phyloP scores from a whole-genome alignment of 1,140 invertebrate species.

The Drosophila subpulchrella region DNA sequence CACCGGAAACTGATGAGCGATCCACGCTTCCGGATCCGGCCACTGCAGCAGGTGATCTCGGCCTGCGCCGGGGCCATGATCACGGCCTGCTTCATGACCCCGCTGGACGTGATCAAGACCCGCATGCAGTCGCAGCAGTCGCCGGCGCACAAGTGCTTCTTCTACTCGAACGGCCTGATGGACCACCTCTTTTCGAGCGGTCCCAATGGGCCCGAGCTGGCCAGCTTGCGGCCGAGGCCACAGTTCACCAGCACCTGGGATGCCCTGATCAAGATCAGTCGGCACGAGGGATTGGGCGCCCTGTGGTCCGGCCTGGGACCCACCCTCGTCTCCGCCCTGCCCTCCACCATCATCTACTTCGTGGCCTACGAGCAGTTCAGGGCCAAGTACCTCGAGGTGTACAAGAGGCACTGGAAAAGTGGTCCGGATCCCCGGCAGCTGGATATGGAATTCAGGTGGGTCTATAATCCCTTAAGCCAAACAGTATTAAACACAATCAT shows the following conservation, averaged over 20 bases:
- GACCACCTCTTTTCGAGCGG: slow-evolving; percentile 96
- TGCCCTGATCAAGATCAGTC: slow-evolving; percentile 96
- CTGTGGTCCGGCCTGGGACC: slow-evolving; percentile 99
- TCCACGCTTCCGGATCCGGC: slow-evolving; percentile 91
- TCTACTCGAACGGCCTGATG: slow-evolving; percentile 99
- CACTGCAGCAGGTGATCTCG: slow-evolving; percentile 94
- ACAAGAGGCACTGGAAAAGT: slow-evolving; percentile 76
- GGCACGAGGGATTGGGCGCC: slow-evolving; percentile 94
- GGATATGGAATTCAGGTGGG: neutral
- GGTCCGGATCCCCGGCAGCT: too few relatives aligned
- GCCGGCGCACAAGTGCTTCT: slow-evolving; percentile 93
- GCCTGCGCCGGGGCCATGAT: slow-evolving; percentile 95
- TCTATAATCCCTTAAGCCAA: neutral
- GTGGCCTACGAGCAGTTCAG: slow-evolving; percentile 97
- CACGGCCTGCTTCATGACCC: slow-evolving; percentile 96
- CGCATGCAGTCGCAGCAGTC: slow-evolving; percentile 96
- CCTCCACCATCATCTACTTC: slow-evolving; percentile 98
- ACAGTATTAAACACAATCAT: neutral
- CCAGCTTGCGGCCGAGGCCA: slow-evolving; percentile 86
- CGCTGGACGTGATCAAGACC: slow-evolving; percentile 99
- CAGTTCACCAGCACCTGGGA: slow-evolving; percentile 97
- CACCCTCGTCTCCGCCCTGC: slow-evolving; percentile 96
- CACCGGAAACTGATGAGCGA: slow-evolving; percentile 85
- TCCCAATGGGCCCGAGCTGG: slow-evolving; percentile 70
- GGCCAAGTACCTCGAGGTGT: slow-evolving; percentile 86